A percentile compares a stretch with the other conserved stretches of the same genome.
These are phyloP conservation scores for Aplocera efformata DNA, from an alignment of 2,888 invertebrate genomes.

Conservation along the genomic window DNA sequence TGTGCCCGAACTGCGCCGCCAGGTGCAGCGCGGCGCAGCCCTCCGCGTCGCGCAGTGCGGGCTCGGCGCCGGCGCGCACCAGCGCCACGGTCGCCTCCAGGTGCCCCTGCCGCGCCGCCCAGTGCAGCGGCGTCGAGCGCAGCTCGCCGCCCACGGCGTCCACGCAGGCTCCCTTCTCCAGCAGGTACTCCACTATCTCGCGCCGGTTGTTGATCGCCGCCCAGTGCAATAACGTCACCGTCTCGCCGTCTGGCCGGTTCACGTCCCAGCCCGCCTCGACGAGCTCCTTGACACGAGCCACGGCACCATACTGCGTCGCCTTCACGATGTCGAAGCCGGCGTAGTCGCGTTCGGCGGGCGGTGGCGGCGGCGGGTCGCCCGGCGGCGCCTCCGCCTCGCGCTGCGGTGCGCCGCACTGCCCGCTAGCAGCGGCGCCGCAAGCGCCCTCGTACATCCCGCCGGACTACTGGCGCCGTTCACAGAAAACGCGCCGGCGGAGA, in stretches of 20 bases:
- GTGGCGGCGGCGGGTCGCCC: conserved; percentile 82
- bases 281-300: conserved; percentile 90
- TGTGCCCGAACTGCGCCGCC: conserved; percentile 98
- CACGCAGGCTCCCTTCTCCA: conserved; percentile 88
- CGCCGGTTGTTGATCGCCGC: conserved; percentile 98
- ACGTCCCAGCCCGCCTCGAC: conserved; percentile 96
- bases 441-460: conserved; percentile 84
- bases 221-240: conserved; percentile 99
- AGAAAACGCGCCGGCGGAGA: background rate
- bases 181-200: conserved; percentile 93
- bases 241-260: conserved; percentile 96
- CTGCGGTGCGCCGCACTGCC: conserved; percentile 83
- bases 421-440: conserved; percentile 85
- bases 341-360: conserved; percentile 83
- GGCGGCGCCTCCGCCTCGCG: conserved; percentile 82
- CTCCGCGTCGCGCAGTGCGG: conserved; percentile 94
- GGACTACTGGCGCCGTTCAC: too few relatives aligned
- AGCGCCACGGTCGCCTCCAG: conserved; percentile 88
- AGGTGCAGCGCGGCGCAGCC: conserved; percentile 97
- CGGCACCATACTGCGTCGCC: conserved; percentile 97
- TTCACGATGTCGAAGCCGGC: conserved; percentile 95
- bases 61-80: conserved; percentile 92
- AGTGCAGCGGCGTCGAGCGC: conserved; percentile 97
- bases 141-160: conserved; percentile 98
- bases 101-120: conserved; percentile 98